Conservation (phyloP, 2,113 vertebrate genomes). For the Mus pahari region DNA sequence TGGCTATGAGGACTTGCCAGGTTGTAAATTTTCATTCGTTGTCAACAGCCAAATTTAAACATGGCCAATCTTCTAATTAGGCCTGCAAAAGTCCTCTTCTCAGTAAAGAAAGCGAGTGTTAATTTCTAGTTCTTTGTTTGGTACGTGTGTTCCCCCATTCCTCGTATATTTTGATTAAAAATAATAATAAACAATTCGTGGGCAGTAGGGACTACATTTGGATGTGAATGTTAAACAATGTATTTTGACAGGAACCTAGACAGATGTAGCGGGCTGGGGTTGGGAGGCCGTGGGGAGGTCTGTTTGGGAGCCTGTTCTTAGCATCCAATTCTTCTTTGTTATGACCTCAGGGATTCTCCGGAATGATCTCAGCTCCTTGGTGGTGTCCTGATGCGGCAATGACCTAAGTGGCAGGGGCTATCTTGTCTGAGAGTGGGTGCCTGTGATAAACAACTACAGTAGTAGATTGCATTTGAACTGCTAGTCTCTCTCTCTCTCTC, state of each 20-base stretch:
- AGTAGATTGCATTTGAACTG: background rate
- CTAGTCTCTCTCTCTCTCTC: no score
- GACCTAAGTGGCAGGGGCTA: background rate
- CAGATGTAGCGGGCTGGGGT: background rate
- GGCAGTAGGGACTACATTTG: background rate
- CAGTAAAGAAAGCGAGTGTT: conserved; percentile 71
- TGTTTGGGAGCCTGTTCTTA: background rate
- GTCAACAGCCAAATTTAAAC: conserved; percentile 76
- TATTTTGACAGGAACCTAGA: background rate
- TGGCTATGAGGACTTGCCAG: conserved; percentile 64
- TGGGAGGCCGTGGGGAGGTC: background rate
- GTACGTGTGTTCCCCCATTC: conserved; percentile 7
- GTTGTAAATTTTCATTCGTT: conserved; percentile 85
- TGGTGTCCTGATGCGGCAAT: no score
- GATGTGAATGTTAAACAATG: conserved; percentile 43
- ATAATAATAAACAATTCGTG: background rate
- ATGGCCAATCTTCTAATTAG: conserved; percentile 79
- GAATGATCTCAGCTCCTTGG: background rate
- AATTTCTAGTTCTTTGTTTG: conserved; percentile 81
- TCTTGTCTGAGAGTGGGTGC: background rate
- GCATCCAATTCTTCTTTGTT: background rate
- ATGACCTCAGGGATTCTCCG: background rate
- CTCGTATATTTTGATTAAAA: background rate
- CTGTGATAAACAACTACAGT: background rate
- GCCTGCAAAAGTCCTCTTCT: conserved; percentile 69